Evolutionary conservation across 1,140 invertebrate genomes (phyloP), one percentile per base, ranked within the genome.

Genomic region (Trigoniulus corallinus): DNA sequence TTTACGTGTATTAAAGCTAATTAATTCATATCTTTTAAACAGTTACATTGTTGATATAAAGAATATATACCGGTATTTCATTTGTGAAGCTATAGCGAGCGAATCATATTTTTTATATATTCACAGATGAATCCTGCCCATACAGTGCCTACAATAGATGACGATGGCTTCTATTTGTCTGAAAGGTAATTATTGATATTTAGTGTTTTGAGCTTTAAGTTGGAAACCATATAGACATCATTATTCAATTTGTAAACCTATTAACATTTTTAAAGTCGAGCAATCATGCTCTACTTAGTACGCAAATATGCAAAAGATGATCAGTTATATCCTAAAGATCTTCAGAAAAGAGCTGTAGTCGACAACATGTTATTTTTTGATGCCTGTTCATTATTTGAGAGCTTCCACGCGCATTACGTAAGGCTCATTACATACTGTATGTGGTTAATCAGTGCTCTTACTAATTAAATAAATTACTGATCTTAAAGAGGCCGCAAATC

Each of bases 341-440:
- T 74, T 1, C 75, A 77, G 57, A 63, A 74, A 54, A 72, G 80
- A 46, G 83, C 81, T 2, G 0, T 82, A 0, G 73, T 88, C 10
- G 77, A 87, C 61, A 76, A 81, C 56, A 69, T 80, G 53, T 64
- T 88, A 23, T 77, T 78, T 58, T 88, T 87, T 62, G 81, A 86
- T 58, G 62, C 76, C 55, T 77, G 77, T 34, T 34, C 71, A 22
- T 61, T 84, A 73, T 71, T 22, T 61, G 84, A 34, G 15, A 15
- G 7, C 7, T 34, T 7, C 15, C 29, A 7, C 29, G 15, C 7
- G 7, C 15, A 34, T 34, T 34, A 7, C 15, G 29, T 34, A 34
- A 7, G 15, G 7, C 15, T 34, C 7, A 7, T 34, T 7, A 7
- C 15, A 34, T 34, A 15, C n/a, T n/a, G n/a, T n/a, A n/a, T n/a